These are phyloP conservation scores for Octomys mimax DNA, from an alignment of 2,797 vertebrate genomes.

Conservation along the genomic window DNA sequence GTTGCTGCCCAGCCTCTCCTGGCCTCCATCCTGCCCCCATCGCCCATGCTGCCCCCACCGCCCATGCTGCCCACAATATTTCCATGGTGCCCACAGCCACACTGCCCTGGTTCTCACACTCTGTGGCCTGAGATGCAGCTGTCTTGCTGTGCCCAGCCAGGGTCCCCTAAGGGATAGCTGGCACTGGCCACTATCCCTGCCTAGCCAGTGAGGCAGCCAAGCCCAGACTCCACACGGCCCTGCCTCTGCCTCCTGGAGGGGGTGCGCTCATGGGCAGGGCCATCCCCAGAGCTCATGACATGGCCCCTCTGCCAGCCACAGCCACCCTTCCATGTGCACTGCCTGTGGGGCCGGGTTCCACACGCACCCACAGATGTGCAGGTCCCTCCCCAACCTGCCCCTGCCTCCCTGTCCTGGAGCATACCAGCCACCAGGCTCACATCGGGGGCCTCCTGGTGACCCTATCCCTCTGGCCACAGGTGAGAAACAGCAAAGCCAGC, in stretches of 20 bases:
- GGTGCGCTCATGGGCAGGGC: neutral
- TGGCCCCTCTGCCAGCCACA: neutral
- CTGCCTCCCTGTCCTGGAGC: neutral
- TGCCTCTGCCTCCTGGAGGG: neutral
- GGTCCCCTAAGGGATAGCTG: neutral
- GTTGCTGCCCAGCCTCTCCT: neutral
- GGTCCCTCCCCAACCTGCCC: neutral
- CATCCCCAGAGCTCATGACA: neutral
- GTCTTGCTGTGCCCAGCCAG: neutral
- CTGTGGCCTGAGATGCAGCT: neutral
- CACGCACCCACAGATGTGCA: neutral
- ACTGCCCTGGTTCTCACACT: neutral
- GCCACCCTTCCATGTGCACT: neutral
- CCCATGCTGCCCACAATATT: too few species aligned
- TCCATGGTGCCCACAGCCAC: neutral
- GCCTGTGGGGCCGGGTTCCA: neutral
- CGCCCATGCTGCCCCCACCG: too few species aligned
- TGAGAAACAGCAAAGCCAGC: slow-evolving; percentile 98
- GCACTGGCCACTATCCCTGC: neutral
- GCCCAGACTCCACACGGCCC: neutral
- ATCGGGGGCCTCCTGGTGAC: neutral
- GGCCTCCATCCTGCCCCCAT: neutral
- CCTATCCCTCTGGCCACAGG: slow-evolving; percentile 86
- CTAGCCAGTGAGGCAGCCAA: neutral
- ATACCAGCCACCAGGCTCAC: neutral